Base-by-base conservation (phyloP, 2,888 invertebrate species). In the Euclidia mi region DNA sequence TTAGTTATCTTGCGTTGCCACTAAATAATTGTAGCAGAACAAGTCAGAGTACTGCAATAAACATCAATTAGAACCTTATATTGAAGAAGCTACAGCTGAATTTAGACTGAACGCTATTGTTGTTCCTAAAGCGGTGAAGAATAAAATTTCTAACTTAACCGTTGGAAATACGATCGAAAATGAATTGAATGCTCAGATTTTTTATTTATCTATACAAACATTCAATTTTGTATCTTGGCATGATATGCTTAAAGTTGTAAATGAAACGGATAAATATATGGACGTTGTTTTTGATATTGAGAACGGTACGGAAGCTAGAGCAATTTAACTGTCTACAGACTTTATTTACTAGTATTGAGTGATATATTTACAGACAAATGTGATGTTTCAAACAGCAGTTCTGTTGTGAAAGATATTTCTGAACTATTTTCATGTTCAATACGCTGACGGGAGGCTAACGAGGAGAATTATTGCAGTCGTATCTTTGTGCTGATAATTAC, bases 1-100 rank as follows among this genome's bases (percentile, higher is more conserved):
- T 91, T 92, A 92, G 86, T 90, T 90, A 92, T 89, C 85, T 88
- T 81, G 81, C 82, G 78, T 82, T 79, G 84, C 84, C 79, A 85
- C 85, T 91, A 90, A 91, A 90, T 92, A 91, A 92, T 90, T 92
- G 91, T 91, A 90, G 89, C 89, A 89, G 73, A 82, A 83, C 72
- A 76, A 74, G 69, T 76, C 59, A 59, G 56, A 44, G 31, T 65
- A 47, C 2, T 20, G 35, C 15, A 2, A n/a, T 20, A 18, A 49
- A 61, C 46, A 57, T 12, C 14, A 82, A 69, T 63, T 52, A 47
- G 18, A 73, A 79, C 72, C 56, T 2, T 20, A 29, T 44, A 0
- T 14, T n/a, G 1, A 53, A 31, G 14, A 20, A 0, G 10, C 28
- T 79, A 82, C 56, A 71, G 76, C 72, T 62, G 28, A 56, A 66